Base-by-base conservation (phyloP, 2,797 vertebrate species). In the Gila robusta region DNA sequence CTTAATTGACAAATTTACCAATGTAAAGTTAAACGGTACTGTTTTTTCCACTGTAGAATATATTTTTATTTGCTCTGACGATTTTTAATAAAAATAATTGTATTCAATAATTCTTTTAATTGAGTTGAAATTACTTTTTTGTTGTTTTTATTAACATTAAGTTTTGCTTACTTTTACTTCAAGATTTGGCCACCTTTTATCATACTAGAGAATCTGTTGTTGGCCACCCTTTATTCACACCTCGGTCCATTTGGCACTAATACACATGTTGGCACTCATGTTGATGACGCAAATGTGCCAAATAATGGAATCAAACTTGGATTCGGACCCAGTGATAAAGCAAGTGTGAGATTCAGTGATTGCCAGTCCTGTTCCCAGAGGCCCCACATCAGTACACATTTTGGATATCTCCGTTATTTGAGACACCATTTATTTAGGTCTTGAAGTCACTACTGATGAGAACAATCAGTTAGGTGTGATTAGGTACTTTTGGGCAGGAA, bases 221-320 rank as follows among this genome's bases (percentile, higher is more conserved):
- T 49, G 47, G 14, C 5, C 5, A 49, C 44, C 44, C 2, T 12
- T 47, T 47, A 47, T 14, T 47, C 11, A 47, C 47, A 49, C 47
- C 14, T 49, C 16, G 16, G 64, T n/a, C 35, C 16, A 49, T 26
- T 39, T 81, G 66, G 44, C 47, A 52, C 21, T 10, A 7, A 21
- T 37, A 67, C 64, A 37, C 47, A 17, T 37, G 32, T 54, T 11
- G 35, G 23, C 37, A 59, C 17, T 73, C 23, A 4, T 67, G 52
- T 47, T 79, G 56, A 73, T 23, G 28, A 66, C 8, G 23, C 41
- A 76, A 11, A 67, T 14, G 23, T 67, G 32, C 59, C 59, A 76
- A 39, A 82, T 82, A 56, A 82, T 72, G 19, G 9, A 26, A 35
- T 52, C n/a, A 41, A 71, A 47, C 44, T 76, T 83, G 41, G 56